A percentile compares a stretch with the other conserved stretches of the same genome.
phyloP scores from a whole-genome alignment of 2,888 invertebrate species.

The Autographa gamma region DNA sequence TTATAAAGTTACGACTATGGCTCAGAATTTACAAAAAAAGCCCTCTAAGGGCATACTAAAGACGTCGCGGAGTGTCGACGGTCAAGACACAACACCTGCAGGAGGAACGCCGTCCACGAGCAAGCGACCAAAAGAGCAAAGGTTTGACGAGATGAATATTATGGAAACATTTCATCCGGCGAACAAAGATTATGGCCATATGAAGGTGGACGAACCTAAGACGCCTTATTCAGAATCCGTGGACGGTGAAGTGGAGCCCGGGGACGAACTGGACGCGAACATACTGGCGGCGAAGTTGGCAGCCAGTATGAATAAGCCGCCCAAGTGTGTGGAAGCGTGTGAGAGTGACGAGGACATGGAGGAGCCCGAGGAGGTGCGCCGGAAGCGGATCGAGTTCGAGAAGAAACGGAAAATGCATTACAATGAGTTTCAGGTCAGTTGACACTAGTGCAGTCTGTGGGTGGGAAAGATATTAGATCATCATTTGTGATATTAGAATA shows the following conservation, averaged over 20 bases:
- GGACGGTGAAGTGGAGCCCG: slow-evolving; percentile 89
- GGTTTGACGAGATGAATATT: slow-evolving; percentile 99
- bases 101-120: slow-evolving; percentile 79
- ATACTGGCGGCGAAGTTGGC: slow-evolving; percentile 93
- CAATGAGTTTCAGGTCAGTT: slow-evolving; percentile 94
- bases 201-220: slow-evolving; percentile 99
- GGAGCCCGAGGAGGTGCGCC: slow-evolving; percentile 90
- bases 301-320: slow-evolving; percentile 87
- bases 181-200: slow-evolving; percentile 99
- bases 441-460: slow-evolving; percentile 28
- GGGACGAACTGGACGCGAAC: slow-evolving; percentile 91
- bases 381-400: slow-evolving; percentile 94
- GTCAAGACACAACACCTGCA: slow-evolving; percentile 74
- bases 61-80: slow-evolving; percentile 97
- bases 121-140: slow-evolving; percentile 90
- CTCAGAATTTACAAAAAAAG: slow-evolving; percentile 94
- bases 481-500: slow-evolving; percentile 24
- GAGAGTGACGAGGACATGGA: slow-evolving; percentile 89
- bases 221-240: slow-evolving; percentile 93
- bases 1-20: slow-evolving; percentile 83
- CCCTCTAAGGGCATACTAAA: slow-evolving; percentile 97
- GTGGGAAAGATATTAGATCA: slow-evolving; percentile 53
- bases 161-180: slow-evolving; percentile 98
- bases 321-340: slow-evolving; percentile 81
- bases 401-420: slow-evolving; percentile 98